Percentiles rank a stretch among this genome's conserved stretches.
These are phyloP conservation scores for Pholis gunnellus DNA, from an alignment of 2,113 vertebrate genomes.

Conservation along the genomic window DNA sequence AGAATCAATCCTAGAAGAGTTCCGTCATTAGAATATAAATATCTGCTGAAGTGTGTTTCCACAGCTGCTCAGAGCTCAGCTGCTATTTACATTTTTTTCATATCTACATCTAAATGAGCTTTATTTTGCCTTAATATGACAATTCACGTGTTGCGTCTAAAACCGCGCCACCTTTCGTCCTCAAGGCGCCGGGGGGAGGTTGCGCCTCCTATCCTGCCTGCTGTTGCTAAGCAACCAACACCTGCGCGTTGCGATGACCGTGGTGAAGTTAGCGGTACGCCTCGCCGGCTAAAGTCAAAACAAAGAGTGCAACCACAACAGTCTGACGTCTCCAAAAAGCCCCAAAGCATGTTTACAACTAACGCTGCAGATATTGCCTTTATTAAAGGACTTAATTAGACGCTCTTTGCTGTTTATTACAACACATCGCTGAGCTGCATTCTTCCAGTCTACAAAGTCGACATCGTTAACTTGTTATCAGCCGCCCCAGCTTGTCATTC, in stretches of 20 bases:
- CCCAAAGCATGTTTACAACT: constrained; percentile 17
- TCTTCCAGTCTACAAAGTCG: not conserved
- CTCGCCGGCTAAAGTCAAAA: no score
- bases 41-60: not conserved
- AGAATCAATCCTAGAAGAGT: constrained; percentile 11
- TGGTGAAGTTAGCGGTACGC: not conserved
- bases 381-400: not conserved
- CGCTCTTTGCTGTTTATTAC: not conserved
- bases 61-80: not conserved
- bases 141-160: no score
- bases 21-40: constrained; percentile 1
- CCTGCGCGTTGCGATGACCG: not conserved
- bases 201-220: no score
- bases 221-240: not conserved
- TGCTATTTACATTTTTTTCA: not conserved
- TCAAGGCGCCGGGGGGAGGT: no score
- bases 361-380: not conserved
- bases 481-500: not conserved
- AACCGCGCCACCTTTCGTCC: no score
- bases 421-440: not conserved
- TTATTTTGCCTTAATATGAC: not conserved
- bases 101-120: not conserved
- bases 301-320: not conserved
- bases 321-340: not conserved
- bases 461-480: constrained; percentile 13